Base-by-base conservation (phyloP, 2,888 invertebrate genomes). In the Trissolcus brochymenae region DNA sequence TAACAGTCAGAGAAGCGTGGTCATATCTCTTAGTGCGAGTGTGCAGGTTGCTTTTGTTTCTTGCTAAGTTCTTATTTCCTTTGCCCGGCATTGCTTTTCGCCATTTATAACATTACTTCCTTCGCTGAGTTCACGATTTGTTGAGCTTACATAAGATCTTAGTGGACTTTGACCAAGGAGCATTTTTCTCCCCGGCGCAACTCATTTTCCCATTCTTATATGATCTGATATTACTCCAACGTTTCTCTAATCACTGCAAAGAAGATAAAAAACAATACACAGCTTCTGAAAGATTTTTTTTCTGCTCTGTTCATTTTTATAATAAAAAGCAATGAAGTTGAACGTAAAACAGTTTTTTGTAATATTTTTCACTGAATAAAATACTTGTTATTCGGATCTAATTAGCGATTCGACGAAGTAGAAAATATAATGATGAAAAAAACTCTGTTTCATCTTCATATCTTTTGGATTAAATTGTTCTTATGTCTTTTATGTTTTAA, bases 41-140 rank as follows among this genome's bases (percentile, higher is more conserved):
- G 41, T 57, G 49, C 59, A 60, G 41, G 53, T 73, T 66, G 40
- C 29, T 54, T 49, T 54, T 64, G 57, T 64, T 74, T 75, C 64
- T 68, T 61, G 66, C 61, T 61, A 40, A 53, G 62, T 70, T 60
- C 46, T 50, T 50, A 40, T 54, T 75, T 67, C 53, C 57, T 53
- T 35, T 72, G 53, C 40, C 11, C 65, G 43, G 64, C 65, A 68
- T 68, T 68, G 68, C 64, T 64, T 68, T 74, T 74, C 61, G 51
- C 62, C 68, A 70, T 70, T 76, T 76, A 61, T 70, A 70, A 70
- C 75, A 65, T 76, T 76, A 70, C 70, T 70, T 70, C 64, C 43
- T 65, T 17, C 56, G 57, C 35, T 49, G 67, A 49, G 67, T 59
- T 76, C 60, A 56, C 70, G 61, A 70, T 70, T 76, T 76, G 65